Evolutionary conservation across 23 tunicate species (phyloP).

Genomic region (Styela plicata): DNA sequence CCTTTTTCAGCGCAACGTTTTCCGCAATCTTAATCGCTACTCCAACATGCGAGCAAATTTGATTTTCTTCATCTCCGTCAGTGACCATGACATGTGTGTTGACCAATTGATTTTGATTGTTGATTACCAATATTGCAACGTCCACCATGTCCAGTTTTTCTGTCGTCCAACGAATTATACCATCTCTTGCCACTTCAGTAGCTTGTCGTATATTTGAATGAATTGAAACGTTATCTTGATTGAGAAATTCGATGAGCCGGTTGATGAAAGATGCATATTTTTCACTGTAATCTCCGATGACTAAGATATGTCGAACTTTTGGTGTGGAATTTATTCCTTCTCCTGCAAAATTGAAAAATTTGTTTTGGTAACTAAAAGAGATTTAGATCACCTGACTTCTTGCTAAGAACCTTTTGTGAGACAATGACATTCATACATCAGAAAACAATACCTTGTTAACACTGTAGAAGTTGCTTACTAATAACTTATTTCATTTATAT

Average conservation of each 20-base stretch:
- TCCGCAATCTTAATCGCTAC: not conserved
- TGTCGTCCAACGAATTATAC: not conserved
- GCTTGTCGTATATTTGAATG: slow-evolving; percentile 4
- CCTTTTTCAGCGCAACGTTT: not conserved
- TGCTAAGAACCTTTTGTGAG: too few species aligned
- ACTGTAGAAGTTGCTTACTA: too few species aligned
- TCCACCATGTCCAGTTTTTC: not conserved
- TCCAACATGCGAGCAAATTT: not conserved
- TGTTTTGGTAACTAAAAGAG: too few species aligned
- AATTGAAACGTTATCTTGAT: not conserved
- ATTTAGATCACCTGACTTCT: too few species aligned
- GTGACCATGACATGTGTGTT: not conserved
- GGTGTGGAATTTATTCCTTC: not conserved
- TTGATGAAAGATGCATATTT: not conserved
- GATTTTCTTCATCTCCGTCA: not conserved
- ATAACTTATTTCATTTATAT: too few species aligned
- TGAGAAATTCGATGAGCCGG: not conserved
- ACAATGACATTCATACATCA: too few species aligned
- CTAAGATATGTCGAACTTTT: not conserved
- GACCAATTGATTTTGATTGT: not conserved
- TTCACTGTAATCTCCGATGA: not conserved
- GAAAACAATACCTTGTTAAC: too few species aligned
- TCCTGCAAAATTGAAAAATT: too few species aligned
- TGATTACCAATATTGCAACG: not conserved
- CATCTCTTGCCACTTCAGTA: not conserved